A percentile compares a stretch with the other conserved stretches of the same genome.
Evolutionary conservation across 2,888 invertebrate species (phyloP).

Genomic region (Athalia rosae): DNA sequence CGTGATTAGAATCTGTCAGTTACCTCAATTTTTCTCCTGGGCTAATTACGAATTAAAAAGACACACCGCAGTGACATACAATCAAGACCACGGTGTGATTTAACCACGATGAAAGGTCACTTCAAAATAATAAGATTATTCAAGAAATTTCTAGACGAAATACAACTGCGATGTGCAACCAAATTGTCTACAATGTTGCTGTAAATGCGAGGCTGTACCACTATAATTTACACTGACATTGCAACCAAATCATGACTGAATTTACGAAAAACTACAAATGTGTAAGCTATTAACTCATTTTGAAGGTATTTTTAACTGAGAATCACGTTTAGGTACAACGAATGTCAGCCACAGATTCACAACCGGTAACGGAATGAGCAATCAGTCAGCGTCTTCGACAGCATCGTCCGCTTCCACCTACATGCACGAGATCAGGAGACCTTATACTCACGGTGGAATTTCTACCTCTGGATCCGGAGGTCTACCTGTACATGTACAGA

Average conservation of each 20-base stretch:
- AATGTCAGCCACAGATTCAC: slow-evolving; percentile 19
- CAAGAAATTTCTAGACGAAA: not conserved
- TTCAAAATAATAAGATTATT: not conserved
- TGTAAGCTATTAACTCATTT: no score
- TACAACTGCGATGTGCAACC: not conserved
- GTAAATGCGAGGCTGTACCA: not conserved
- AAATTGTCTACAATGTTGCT: slow-evolving; percentile 15
- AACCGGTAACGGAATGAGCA: slow-evolving; percentile 16
- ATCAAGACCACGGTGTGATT: slow-evolving; percentile 25
- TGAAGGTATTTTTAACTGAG: no score
- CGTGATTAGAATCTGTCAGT: no score
- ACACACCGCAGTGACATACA: slow-evolving; percentile 19
- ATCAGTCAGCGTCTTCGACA: slow-evolving; percentile 19
- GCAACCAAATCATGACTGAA: not conserved
- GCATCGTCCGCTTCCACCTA: slow-evolving; percentile 6
- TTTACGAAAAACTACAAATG: not conserved
- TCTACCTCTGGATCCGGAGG: not conserved
- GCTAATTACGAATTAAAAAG: not conserved
- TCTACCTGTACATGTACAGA: slow-evolving; percentile 48
- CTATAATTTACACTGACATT: not conserved
- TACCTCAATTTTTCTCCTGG: not conserved
- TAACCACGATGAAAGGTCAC: not conserved
- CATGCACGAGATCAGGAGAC: slow-evolving; percentile 53
- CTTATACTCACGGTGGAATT: slow-evolving; percentile 48
- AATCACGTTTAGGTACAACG: slow-evolving; percentile 15